phyloP scores from a whole-genome alignment of 2,888 invertebrate genomes.

The Chymomyza amoena region DNA sequence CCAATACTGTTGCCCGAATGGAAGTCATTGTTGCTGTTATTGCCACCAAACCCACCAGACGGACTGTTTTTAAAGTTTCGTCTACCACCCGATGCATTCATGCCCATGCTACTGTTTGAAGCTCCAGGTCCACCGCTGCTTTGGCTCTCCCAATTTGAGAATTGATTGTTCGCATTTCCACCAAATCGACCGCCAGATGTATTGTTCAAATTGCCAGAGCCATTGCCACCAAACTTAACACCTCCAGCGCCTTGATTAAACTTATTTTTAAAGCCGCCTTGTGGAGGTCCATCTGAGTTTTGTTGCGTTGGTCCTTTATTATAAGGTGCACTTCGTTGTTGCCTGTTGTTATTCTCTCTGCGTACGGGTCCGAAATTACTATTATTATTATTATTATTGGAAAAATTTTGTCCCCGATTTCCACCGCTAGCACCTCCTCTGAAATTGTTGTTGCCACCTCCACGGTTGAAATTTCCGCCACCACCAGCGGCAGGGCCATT shows the following conservation, averaged over 20 bases:
- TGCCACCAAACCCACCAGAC: conserved; percentile 43
- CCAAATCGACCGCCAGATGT: conserved; percentile 9
- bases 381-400: conserved; percentile 39
- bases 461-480: conserved; percentile 34
- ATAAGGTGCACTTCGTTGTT: conserved; percentile 65
- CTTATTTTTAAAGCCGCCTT: conserved; percentile 47
- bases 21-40: conserved; percentile 43
- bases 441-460: conserved; percentile 62
- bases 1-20: conserved; percentile 20
- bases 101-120: conserved; percentile 11
- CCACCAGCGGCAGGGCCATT: conserved; percentile 17
- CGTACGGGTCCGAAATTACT: conserved; percentile 63
- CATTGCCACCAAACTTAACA: conserved; percentile 36
- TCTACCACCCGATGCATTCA: conserved; percentile 22
- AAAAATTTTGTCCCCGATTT: conserved; percentile 22
- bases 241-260: conserved; percentile 37
- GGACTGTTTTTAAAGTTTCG: conserved; percentile 43
- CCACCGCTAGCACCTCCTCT: conserved; percentile 28
- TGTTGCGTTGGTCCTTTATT: conserved; percentile 42
- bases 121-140: conserved; percentile 19
- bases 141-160: conserved; percentile 26
- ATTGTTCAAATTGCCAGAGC: conserved; percentile 25
- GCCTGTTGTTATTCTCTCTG: conserved; percentile 57
- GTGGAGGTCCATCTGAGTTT: conserved; percentile 39
- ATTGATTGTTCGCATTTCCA: conserved; percentile 20